Percentiles rank a stretch among this genome's conserved stretches.
phyloP scores from a whole-genome alignment of 2,888 invertebrate genomes.

The Oscheius sp. region DNA sequence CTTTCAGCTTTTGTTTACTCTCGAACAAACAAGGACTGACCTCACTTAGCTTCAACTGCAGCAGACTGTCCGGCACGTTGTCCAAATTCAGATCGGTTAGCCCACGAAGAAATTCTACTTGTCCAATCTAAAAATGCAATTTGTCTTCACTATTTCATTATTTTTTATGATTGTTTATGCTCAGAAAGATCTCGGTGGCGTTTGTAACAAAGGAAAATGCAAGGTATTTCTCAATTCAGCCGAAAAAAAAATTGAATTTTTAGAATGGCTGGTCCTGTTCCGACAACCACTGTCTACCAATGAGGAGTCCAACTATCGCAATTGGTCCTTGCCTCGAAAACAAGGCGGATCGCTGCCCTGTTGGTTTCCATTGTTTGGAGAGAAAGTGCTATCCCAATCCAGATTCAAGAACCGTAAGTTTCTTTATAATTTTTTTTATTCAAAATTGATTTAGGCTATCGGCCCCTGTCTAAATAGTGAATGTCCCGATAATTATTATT shows the following conservation, averaged over 20 bases:
- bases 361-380: background rate
- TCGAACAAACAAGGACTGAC: constrained; percentile 25
- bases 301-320: background rate
- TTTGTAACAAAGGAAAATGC: background rate
- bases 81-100: constrained; percentile 39
- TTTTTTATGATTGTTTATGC: background rate
- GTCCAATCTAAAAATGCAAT: constrained; percentile 29
- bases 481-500: background rate
- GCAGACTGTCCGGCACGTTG: constrained; percentile 60
- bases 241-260: background rate
- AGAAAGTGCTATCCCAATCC: background rate
- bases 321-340: background rate
- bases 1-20: no score
- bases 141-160: no score
- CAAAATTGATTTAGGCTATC: background rate
- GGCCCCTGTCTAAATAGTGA: background rate
- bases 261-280: background rate
- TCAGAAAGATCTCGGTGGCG: background rate
- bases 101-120: constrained; percentile 47
- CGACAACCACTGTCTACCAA: background rate
- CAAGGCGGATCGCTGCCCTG: background rate
- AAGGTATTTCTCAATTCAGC: background rate
- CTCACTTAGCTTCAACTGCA: constrained; percentile 62
- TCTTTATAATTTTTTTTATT: no score
- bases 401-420: background rate